Conservation (phyloP, 2,113 vertebrate species). For the Ciconia maguari region DNA sequence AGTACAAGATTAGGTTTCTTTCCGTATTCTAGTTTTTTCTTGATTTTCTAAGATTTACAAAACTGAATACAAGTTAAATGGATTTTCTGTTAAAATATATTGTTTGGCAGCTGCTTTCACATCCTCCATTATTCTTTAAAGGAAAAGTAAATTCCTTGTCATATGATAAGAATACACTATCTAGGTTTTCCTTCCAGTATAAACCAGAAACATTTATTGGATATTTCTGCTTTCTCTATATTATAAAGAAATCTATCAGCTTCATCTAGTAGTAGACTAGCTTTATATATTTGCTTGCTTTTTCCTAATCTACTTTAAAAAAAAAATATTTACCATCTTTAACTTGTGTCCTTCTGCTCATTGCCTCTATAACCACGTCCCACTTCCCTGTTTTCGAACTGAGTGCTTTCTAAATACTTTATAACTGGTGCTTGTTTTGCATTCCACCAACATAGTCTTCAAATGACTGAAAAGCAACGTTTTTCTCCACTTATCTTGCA, state of each 20-base stretch:
- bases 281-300: rapidly evolving
- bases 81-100: background rate
- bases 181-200: background rate
- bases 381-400: background rate
- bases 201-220: background rate
- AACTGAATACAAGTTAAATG: background rate
- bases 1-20: background rate
- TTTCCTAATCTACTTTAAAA: background rate
- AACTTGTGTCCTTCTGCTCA: background rate
- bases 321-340: background rate
- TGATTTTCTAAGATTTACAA: background rate
- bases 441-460: background rate
- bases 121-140: background rate
- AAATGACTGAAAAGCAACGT: rapidly evolving
- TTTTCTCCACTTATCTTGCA: background rate
- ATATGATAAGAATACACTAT: background rate
- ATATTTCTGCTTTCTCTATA: background rate
- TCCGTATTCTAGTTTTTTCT: background rate
- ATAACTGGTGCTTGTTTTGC: rapidly evolving
- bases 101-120: background rate
- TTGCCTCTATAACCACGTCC: background rate
- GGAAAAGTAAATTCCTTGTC: background rate
- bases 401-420: background rate
- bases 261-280: background rate
- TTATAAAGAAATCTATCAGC: background rate